Evolutionary conservation across 2,113 vertebrate species (phyloP), one percentile per base, ranked within the genome.

Genomic region (Grammomys surdaster): DNA sequence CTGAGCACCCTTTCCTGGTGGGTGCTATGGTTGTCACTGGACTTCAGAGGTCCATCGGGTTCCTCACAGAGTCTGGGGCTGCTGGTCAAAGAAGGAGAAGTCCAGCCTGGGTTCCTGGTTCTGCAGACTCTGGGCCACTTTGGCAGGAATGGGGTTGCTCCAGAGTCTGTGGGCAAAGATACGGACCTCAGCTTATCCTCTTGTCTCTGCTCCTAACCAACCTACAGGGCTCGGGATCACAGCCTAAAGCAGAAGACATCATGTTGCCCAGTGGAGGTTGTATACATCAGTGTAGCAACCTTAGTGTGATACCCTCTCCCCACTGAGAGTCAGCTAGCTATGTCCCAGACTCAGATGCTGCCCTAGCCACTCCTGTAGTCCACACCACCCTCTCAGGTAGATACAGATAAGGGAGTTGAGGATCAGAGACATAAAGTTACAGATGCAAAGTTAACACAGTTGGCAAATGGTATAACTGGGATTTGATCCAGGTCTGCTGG

Each of bases 61-160:
- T 5, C 48, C 12, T 48, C 0, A 4, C 33, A 65, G 51, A 31
- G 33, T 31, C 51, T 63, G 88, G 6, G 28, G 26, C 46, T 90
- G 54, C 36, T 82, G 48, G 89, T 93, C 98, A 63, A 92, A 98
- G 94, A 99, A 98, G 3, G 98, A 98, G 73, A 99, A 99, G 85
- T 98, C 98, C 63, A 99, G 88, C 93, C 99, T 98, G 60, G 97
- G 97, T 72, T 99, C 99, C 95, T 96, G 98, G 89, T 95, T 97
- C 36, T 96, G 97, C 51, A 99, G 98, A 63, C 7, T 95, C 26
- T 97, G 95, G 48, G 96, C 95, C 0, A 96, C 80, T 14, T 24
- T 75, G 1, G n/a, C 20, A 1, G 97, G 73, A 51, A 99, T 96
- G 0, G 76, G 97, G 94, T 99, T 99, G 82, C 96, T 98, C 99